Base-by-base conservation (phyloP, 2,797 vertebrate species). In the Sciaenops ocellatus region DNA sequence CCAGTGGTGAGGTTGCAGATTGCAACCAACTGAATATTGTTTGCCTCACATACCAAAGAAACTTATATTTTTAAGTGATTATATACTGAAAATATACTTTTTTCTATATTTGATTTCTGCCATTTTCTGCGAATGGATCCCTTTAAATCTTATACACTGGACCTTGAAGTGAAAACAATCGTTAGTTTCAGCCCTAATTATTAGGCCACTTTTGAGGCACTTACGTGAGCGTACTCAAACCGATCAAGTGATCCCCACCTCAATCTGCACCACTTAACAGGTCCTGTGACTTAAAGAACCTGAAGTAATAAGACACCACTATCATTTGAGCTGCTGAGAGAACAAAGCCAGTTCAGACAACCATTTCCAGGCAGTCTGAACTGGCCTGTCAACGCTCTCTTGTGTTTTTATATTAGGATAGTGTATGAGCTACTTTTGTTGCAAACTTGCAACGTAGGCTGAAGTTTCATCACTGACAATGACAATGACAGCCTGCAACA, bases 321-420 rank as follows among this genome's bases (percentile, higher is more conserved):
- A 62, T 68, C 20, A 44, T 38, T 28, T 44, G 54, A 74, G 69
- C 38, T 0, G 4, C 52, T 30, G 11, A 48, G 68, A 76, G 48
- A 81, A 83, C 80, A 85, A 85, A 85, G 79, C 56, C 61, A 34
- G 78, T 76, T 84, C 54, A 81, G 59, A 87, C 77, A 52, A 67
- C 28, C 44, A n/a, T 7, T 38, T 83, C 52, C 77, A 77, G 74
- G 38, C 18, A 59, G 54, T 70, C 50, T 38, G 34, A 38, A 38
- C 34, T 38, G 34, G 34, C 34, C 34, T 38, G 34, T 38, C 34
- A 38, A 38, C 34, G 34, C 34, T 38, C 34, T 38, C 8, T 30
- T 66, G 13, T 73, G 60, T 52, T 78, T 38, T 63, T 47, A 13
- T 18, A 71, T 62, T 0, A 41, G 41, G 2, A 28, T 22, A 47